These are phyloP conservation scores for Penelope pileata DNA, from an alignment of 2,113 vertebrate species.

Conservation along the genomic window DNA sequence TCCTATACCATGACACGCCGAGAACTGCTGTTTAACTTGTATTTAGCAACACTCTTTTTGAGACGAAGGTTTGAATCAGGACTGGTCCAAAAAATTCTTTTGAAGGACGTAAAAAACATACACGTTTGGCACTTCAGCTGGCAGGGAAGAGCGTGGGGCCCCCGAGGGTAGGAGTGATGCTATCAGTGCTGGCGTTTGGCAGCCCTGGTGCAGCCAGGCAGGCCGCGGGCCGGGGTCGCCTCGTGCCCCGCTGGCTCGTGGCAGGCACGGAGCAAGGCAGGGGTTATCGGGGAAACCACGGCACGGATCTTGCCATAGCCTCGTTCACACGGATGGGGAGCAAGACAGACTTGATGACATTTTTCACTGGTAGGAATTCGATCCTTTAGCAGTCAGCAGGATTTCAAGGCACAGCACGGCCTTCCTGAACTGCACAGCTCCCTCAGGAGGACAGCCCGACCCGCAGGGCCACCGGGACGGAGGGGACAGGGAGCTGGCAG, in stretches of 20 bases:
- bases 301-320: not conserved
- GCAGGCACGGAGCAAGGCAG: not conserved
- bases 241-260: not conserved
- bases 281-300: not conserved
- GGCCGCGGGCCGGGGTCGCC: not conserved
- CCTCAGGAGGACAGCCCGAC: not conserved
- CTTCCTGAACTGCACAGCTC: not conserved
- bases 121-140: slow-evolving; percentile 10
- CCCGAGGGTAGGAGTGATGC: not conserved
- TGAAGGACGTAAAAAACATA: not conserved
- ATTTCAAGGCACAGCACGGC: not conserved
- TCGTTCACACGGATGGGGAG: not conserved
- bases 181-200: not conserved
- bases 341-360: not conserved
- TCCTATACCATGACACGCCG: not conserved
- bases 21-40: not conserved
- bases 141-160: not conserved
- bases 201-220: rapidly evolving
- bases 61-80: not conserved
- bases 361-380: not conserved
- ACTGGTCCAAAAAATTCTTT: not conserved
- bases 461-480: not conserved
- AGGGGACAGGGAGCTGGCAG: not conserved
- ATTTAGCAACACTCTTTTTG: not conserved
- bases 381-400: too few relatives aligned